Evolutionary conservation across 2,113 vertebrate species (phyloP).

Genomic region (Neofelis nebulosa): DNA sequence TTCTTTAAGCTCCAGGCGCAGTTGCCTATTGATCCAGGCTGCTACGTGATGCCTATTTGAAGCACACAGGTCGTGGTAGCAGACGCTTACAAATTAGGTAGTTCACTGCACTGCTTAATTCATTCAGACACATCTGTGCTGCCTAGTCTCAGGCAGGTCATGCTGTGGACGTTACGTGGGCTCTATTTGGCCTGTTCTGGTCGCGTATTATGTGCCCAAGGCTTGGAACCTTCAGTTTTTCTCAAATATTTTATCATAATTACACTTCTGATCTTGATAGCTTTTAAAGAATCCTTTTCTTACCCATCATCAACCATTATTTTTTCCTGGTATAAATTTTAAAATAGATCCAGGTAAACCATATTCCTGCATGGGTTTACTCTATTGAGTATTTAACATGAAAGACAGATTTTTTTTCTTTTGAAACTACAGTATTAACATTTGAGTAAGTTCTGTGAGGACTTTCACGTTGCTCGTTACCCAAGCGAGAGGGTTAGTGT

Average conservation of each 20-base stretch:
- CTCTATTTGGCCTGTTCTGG: not conserved
- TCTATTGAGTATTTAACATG: not conserved
- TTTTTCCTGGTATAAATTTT: constrained; percentile 22
- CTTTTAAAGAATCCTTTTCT: not conserved
- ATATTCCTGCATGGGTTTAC: not conserved
- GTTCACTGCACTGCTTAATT: not conserved
- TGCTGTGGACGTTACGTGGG: not conserved
- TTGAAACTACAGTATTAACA: not conserved
- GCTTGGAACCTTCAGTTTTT: not conserved
- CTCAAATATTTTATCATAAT: not conserved
- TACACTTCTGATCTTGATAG: not conserved
- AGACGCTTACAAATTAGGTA: not conserved
- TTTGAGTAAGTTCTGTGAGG: not conserved
- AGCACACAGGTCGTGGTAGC: not conserved
- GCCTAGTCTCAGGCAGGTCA: not conserved
- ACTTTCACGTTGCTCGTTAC: not conserved
- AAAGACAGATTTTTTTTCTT: not conserved
- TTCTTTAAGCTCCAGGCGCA: not conserved
- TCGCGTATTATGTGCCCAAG: not conserved
- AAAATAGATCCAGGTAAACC: not conserved
- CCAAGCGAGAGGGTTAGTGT: not conserved
- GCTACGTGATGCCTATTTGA: not conserved
- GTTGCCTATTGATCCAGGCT: not conserved
- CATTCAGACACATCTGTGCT: not conserved
- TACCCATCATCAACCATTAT: not conserved